phyloP scores from a whole-genome alignment of 2,888 invertebrate genomes.

The Drosophila helvetica region DNA sequence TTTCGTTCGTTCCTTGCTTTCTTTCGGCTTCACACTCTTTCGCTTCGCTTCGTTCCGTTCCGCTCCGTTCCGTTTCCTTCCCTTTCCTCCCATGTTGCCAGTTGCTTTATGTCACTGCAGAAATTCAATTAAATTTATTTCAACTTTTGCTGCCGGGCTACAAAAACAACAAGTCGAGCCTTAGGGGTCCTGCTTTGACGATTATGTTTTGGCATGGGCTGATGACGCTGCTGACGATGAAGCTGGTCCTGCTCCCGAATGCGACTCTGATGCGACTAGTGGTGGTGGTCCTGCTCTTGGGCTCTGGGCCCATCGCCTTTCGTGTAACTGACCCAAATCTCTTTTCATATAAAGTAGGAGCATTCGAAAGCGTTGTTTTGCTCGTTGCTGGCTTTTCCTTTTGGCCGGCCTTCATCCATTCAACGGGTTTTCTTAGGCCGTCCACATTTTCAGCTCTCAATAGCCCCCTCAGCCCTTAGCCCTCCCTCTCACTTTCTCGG shows the following conservation, averaged over 20 bases:
- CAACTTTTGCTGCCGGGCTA: slow-evolving; percentile 68
- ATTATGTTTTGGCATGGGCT: slow-evolving; percentile 59
- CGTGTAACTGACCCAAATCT: slow-evolving; percentile 79
- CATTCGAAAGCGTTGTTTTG: slow-evolving; percentile 32
- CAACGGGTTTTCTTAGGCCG: slow-evolving; percentile 50
- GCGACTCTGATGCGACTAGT: slow-evolving; percentile 19
- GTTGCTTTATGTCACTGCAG: slow-evolving; percentile 64
- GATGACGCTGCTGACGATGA: slow-evolving; percentile 50
- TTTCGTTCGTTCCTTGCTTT: slow-evolving; percentile 26
- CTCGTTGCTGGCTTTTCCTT: slow-evolving; percentile 34
- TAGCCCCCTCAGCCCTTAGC: not conserved
- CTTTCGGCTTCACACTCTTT: slow-evolving; percentile 22
- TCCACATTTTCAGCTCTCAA: slow-evolving; percentile 39
- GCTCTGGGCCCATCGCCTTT: slow-evolving; percentile 66
- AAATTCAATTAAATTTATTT: slow-evolving; percentile 81
- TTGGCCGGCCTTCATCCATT: slow-evolving; percentile 41
- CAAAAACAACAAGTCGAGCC: slow-evolving; percentile 41
- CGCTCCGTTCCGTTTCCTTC: not conserved
- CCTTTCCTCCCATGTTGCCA: slow-evolving; percentile 37
- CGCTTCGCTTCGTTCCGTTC: slow-evolving; percentile 4
- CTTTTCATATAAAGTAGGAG: slow-evolving; percentile 38
- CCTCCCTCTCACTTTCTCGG: not conserved
- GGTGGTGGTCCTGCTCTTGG: slow-evolving; percentile 9
- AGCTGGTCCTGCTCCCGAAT: slow-evolving; percentile 47
- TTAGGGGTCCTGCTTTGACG: slow-evolving; percentile 57